A percentile compares a stretch with the other conserved stretches of the same genome.
Evolutionary conservation across 2,113 vertebrate genomes (phyloP).

Genomic region (Meriones unguiculatus): DNA sequence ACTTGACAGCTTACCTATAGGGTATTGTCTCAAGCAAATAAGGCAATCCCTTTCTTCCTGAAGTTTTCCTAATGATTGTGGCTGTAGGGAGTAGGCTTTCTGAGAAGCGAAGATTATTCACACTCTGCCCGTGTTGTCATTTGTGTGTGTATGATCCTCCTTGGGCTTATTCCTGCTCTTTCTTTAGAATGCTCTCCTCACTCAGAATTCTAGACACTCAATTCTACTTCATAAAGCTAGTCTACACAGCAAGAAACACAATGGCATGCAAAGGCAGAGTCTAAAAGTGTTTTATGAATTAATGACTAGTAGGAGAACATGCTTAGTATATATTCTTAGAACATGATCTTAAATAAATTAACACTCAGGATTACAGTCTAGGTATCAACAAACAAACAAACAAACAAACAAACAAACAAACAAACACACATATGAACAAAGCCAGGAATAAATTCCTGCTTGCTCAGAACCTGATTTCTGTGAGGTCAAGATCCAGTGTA

Average conservation of each 20-base stretch:
- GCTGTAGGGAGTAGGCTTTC: not conserved
- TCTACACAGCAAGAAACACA: not conserved
- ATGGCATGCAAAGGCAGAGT: conserved; percentile 25
- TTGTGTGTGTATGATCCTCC: not conserved
- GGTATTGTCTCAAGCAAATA: conserved; percentile 45
- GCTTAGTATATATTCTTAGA: conserved; percentile 8
- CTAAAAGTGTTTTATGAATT: conserved; percentile 37
- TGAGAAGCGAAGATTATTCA: not conserved
- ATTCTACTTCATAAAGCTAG: not conserved
- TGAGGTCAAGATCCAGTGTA: not conserved
- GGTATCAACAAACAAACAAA: not conserved
- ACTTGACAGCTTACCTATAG: conserved; percentile 37
- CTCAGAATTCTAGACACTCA: not conserved
- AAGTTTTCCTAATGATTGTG: conserved; percentile 29
- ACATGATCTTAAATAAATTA: not conserved
- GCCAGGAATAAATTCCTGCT: conserved; percentile 16
- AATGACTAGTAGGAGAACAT: not conserved
- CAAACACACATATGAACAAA: not conserved
- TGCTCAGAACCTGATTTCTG: not conserved
- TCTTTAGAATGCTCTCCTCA: conserved; percentile 5
- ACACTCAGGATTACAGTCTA: not conserved
- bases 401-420: not conserved
- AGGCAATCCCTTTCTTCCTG: not conserved
- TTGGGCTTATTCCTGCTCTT: not conserved
- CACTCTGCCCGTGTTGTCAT: too few relatives aligned